Conservation (phyloP, 2,797 vertebrate genomes). For the Chaunax sp. region DNA sequence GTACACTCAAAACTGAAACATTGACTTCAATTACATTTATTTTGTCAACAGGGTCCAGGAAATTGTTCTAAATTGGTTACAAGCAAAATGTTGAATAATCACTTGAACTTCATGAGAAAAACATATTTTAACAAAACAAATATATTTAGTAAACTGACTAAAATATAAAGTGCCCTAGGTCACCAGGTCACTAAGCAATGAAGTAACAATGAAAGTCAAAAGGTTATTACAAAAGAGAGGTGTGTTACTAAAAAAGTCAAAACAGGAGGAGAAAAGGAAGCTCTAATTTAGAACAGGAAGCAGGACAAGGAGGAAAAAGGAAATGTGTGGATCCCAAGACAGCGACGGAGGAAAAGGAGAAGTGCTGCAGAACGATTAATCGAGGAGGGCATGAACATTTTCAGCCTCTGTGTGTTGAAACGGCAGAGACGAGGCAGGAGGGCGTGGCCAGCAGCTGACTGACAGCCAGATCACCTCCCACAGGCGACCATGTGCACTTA, state of each 20-base stretch:
- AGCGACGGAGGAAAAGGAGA: conserved; percentile 24
- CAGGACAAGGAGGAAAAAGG: conserved; percentile 24
- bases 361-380: background rate
- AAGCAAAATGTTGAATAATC: no score
- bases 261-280: conserved; percentile 32
- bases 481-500: conserved; percentile 28
- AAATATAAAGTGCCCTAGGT: no score
- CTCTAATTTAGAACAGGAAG: conserved; percentile 42
- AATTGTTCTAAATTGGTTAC: no score
- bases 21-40: no score
- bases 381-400: background rate
- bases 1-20: no score
- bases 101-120: no score
- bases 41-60: no score
- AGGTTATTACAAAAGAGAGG: background rate
- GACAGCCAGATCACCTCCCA: conserved; percentile 40
- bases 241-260: conserved; percentile 18
- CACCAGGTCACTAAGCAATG: no score
- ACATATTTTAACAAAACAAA: no score
- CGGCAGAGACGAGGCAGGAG: conserved; percentile 8
- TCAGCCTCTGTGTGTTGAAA: conserved; percentile 12
- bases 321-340: conserved; percentile 32
- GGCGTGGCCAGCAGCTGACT: conserved; percentile 22
- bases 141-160: no score
- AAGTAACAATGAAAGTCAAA: background rate